Percentiles rank a stretch among this genome's conserved stretches.
phyloP scores from a whole-genome alignment of 1,140 invertebrate genomes.

The Chrysopa pallens region DNA sequence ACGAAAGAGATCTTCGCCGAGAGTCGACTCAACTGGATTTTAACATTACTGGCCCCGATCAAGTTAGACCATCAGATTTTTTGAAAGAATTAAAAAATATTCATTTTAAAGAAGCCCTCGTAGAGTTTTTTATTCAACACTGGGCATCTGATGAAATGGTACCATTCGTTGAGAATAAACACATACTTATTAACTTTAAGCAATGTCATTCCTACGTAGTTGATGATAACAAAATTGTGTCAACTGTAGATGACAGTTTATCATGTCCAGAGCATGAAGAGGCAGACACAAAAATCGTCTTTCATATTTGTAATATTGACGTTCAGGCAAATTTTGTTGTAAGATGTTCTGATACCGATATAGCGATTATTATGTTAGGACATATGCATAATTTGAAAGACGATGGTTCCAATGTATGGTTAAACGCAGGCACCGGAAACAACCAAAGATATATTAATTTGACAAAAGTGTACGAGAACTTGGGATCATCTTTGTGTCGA shows the following conservation, averaged over 20 bases:
- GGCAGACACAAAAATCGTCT: constrained; percentile 15
- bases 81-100: too few relatives aligned
- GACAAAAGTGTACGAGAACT: constrained; percentile 11
- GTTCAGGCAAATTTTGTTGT: constrained; percentile 10
- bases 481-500: constrained; percentile 11
- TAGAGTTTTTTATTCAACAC: too few relatives aligned
- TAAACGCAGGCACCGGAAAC: constrained; percentile 12
- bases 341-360: constrained; percentile 14
- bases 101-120: too few relatives aligned
- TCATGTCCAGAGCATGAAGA: constrained; percentile 15
- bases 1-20: too few relatives aligned
- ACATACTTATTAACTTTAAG: constrained; percentile 1
- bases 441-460: constrained; percentile 11
- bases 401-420: constrained; percentile 8
- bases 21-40: too few relatives aligned
- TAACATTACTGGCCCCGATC: too few relatives aligned
- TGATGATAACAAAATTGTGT: background rate
- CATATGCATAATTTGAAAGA: constrained; percentile 14
- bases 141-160: too few relatives aligned
- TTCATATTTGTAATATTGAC: constrained; percentile 10
- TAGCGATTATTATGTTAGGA: constrained; percentile 14
- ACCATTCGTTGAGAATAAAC: too few relatives aligned
- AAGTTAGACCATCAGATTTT: too few relatives aligned
- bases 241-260: constrained; percentile 5
- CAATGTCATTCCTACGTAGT: constrained; percentile 2